These are phyloP conservation scores for Macquaria ambigua DNA, from an alignment of 2,113 vertebrate species.

Conservation along the genomic window DNA sequence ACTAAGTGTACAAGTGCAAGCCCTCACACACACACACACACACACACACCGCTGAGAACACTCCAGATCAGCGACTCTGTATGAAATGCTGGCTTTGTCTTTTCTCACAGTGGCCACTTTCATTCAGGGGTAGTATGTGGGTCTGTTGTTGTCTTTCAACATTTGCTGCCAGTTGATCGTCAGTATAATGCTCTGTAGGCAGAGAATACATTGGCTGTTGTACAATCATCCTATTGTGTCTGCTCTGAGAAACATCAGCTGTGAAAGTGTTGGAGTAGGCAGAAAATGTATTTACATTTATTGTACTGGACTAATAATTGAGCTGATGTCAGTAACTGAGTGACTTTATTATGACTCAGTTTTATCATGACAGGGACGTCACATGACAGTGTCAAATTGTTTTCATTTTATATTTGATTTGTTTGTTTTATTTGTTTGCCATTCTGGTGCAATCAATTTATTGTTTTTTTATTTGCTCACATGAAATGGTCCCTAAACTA, in stretches of 20 bases:
- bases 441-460: neutral
- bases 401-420: no score
- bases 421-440: neutral
- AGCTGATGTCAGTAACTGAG: constrained; percentile 37
- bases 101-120: constrained; percentile 73
- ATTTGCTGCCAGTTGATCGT: constrained; percentile 55
- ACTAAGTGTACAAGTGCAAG: constrained; percentile 3
- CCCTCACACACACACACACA: neutral
- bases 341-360: constrained; percentile 20
- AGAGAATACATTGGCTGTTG: constrained; percentile 50
- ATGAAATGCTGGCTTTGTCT: constrained; percentile 78
- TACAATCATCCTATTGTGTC: constrained; percentile 61
- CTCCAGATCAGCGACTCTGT: constrained; percentile 71
- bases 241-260: constrained; percentile 41
- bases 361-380: neutral
- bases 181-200: constrained; percentile 50
- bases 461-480: neutral
- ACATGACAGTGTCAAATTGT: no score
- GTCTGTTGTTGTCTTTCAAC: constrained; percentile 75
- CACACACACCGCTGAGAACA: constrained; percentile 69
- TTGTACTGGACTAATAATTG: neutral
- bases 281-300: constrained; percentile 54
- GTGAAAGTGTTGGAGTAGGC: constrained; percentile 42
- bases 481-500: neutral
- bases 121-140: constrained; percentile 74